These are phyloP conservation scores for Labia minor DNA, from an alignment of 2,888 invertebrate species.

Conservation along the genomic window DNA sequence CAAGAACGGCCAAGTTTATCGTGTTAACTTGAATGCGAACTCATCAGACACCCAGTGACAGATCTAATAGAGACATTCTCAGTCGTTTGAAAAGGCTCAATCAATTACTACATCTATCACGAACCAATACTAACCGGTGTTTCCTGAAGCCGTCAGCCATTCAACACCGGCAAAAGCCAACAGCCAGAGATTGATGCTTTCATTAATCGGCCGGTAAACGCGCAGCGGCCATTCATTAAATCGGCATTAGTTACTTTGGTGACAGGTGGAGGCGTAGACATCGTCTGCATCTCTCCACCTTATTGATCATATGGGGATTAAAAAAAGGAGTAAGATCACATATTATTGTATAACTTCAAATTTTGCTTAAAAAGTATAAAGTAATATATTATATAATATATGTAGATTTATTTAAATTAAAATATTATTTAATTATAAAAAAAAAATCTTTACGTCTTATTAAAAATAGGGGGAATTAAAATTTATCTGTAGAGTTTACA, in stretches of 20 bases:
- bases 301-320: too few relatives aligned
- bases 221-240: background rate
- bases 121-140: background rate
- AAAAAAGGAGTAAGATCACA: too few relatives aligned
- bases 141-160: background rate
- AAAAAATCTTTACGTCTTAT: too few relatives aligned
- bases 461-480: too few relatives aligned
- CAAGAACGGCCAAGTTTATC: too few relatives aligned
- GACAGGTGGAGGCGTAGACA: background rate
- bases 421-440: too few relatives aligned
- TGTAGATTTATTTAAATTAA: too few relatives aligned
- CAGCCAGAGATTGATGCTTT: background rate
- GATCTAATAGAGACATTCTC: background rate
- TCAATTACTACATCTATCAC: background rate
- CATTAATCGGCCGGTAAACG: background rate
- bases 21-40: background rate
- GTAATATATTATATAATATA: too few relatives aligned
- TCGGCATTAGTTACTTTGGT: background rate
- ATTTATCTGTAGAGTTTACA: too few relatives aligned
- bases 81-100: background rate
- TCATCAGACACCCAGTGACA: background rate
- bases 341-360: too few relatives aligned
- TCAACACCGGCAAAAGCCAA: background rate
- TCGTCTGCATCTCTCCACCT: too few relatives aligned
- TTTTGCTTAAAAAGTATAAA: too few relatives aligned